Conservation (phyloP, 1,140 invertebrate genomes). For the Lanistes nyassanus region DNA sequence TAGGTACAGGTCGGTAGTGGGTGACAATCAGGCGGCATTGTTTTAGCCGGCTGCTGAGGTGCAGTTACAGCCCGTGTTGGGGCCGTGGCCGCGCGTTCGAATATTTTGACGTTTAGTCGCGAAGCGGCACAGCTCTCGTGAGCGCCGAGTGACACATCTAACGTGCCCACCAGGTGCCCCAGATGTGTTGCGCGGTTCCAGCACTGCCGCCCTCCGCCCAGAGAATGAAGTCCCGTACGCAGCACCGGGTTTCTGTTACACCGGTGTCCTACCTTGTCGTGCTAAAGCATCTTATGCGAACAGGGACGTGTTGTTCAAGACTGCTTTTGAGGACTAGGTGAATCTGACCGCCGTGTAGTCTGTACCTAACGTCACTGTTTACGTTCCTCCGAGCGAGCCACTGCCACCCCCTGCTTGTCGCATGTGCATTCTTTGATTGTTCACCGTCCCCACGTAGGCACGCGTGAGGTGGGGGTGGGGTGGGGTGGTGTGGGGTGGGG, state of each 20-base stretch:
- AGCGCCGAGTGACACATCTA: conserved; percentile 28
- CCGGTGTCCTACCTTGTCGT: background rate
- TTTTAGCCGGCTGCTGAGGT: conserved; percentile 19
- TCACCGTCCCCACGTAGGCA: background rate
- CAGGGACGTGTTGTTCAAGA: background rate
- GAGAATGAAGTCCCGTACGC: background rate
- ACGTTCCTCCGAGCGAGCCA: background rate
- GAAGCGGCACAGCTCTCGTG: background rate
- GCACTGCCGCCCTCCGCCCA: conserved; percentile 3
- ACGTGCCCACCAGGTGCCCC: conserved; percentile 26
- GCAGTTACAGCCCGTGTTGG: background rate
- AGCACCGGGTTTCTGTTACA: background rate
- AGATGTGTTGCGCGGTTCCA: conserved; percentile 3
- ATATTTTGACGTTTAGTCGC: conserved; percentile 16
- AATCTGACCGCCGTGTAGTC: background rate
- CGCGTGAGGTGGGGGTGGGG: background rate
- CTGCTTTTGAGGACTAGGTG: background rate
- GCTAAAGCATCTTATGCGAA: background rate
- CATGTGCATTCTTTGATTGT: conserved; percentile 4
- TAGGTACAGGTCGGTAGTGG: conserved; percentile 19
- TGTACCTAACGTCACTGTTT: background rate
- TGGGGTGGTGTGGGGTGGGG: background rate
- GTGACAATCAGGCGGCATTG: conserved; percentile 24
- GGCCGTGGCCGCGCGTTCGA: conserved; percentile 10
- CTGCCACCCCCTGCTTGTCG: conserved; percentile 4